Percentiles rank a stretch among this genome's conserved stretches.
Conservation (phyloP, 1,140 invertebrate genomes). For the Melanaphis sacchari region DNA sequence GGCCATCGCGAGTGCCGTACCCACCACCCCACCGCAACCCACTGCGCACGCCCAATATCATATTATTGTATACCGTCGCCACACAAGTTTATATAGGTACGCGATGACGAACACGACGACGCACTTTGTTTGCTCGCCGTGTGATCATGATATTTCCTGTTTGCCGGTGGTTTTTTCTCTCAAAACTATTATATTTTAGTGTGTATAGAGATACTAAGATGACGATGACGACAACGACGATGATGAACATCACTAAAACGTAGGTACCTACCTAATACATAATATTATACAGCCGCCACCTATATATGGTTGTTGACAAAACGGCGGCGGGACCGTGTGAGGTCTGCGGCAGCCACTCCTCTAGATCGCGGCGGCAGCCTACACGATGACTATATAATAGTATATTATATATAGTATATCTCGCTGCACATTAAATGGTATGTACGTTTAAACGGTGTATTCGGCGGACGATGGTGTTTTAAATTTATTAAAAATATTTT, state of each 20-base stretch:
- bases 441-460: too few relatives aligned
- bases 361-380: not conserved
- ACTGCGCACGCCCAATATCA: not conserved
- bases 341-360: constrained; percentile 48
- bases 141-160: constrained; percentile 53
- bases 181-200: constrained; percentile 32
- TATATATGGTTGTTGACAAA: constrained; percentile 43
- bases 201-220: not conserved
- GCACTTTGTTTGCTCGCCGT: constrained; percentile 24
- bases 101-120: not conserved
- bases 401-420: not conserved
- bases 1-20: constrained; percentile 31
- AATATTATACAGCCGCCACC: not conserved
- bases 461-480: not conserved
- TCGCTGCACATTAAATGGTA: not conserved
- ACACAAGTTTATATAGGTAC: not conserved
- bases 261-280: not conserved
- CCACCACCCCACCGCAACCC: not conserved
- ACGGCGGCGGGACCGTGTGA: constrained; percentile 52
- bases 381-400: not conserved
- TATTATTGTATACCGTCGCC: not conserved
- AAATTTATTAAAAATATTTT: too few relatives aligned
- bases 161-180: constrained; percentile 19
- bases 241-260: not conserved
- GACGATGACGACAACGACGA: not conserved